Evolutionary conservation across 2,113 vertebrate genomes (phyloP).

Genomic region (Sitta europaea): DNA sequence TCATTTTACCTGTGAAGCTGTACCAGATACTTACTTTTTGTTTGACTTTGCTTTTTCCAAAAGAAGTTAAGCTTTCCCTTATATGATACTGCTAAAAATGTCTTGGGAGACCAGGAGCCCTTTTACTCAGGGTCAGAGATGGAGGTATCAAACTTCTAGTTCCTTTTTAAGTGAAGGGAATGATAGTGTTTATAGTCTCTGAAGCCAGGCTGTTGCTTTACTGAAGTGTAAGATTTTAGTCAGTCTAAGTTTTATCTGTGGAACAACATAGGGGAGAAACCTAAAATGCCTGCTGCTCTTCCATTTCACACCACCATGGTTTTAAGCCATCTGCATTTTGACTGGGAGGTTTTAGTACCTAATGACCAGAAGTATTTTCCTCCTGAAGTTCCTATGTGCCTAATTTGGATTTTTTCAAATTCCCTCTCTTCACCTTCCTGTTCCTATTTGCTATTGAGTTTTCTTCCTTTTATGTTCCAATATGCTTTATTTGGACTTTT

Average conservation of each 20-base stretch:
- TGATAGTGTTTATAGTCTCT: background rate
- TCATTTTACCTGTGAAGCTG: background rate
- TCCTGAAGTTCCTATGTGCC: background rate
- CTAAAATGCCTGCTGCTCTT: background rate
- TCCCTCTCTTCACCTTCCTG: background rate
- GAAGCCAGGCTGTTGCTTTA: background rate
- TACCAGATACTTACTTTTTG: background rate
- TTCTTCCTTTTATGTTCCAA: background rate
- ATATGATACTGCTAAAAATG: background rate
- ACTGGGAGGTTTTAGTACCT: background rate
- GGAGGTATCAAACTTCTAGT: conserved; percentile 1
- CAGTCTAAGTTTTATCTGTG: background rate
- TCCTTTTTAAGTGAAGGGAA: background rate
- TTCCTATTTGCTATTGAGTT: background rate
- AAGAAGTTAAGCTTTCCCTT: background rate
- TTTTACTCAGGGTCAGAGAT: background rate
- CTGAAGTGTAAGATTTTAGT: background rate
- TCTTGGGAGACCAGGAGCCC: background rate
- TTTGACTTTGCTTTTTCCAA: background rate
- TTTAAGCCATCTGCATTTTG: background rate
- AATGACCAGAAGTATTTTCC: background rate
- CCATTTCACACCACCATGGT: background rate
- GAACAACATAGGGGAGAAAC: background rate
- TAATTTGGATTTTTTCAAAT: background rate
- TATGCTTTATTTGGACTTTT: background rate